Percentiles rank a stretch among this genome's conserved stretches.
Conservation (phyloP, 2,888 invertebrate genomes). For the Apocheima hispidaria region DNA sequence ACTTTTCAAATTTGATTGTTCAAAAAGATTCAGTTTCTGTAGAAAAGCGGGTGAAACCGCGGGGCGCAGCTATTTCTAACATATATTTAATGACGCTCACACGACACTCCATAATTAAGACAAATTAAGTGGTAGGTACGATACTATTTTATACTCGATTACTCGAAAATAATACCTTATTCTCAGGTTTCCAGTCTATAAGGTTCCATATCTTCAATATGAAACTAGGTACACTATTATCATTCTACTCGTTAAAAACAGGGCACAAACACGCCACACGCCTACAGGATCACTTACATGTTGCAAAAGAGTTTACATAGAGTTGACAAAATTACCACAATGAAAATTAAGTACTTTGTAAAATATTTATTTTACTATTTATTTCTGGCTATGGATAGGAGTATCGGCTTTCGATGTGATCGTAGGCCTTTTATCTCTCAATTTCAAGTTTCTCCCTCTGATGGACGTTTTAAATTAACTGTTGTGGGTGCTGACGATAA, state of each 20-base stretch:
- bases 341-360: conserved; percentile 5
- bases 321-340: background rate
- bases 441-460: conserved; percentile 66
- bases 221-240: too few species aligned
- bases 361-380: conserved; percentile 3
- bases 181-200: too few species aligned
- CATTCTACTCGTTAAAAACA: background rate
- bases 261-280: background rate
- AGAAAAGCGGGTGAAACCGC: too few species aligned
- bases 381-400: conserved; percentile 13
- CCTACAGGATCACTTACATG: background rate
- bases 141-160: too few species aligned
- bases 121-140: too few species aligned
- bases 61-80: too few species aligned
- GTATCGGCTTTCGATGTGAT: conserved; percentile 68
- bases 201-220: too few species aligned
- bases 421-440: conserved; percentile 73
- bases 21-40: too few species aligned
- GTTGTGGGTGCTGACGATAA: conserved; percentile 61
- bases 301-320: background rate
- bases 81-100: too few species aligned
- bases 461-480: conserved; percentile 68
- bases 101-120: too few species aligned
- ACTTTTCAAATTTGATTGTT: too few species aligned
- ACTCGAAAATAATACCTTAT: too few species aligned